A percentile compares a stretch with the other conserved stretches of the same genome.
phyloP scores from a whole-genome alignment of 2,888 invertebrate species.

The Laspeyria flexula region DNA sequence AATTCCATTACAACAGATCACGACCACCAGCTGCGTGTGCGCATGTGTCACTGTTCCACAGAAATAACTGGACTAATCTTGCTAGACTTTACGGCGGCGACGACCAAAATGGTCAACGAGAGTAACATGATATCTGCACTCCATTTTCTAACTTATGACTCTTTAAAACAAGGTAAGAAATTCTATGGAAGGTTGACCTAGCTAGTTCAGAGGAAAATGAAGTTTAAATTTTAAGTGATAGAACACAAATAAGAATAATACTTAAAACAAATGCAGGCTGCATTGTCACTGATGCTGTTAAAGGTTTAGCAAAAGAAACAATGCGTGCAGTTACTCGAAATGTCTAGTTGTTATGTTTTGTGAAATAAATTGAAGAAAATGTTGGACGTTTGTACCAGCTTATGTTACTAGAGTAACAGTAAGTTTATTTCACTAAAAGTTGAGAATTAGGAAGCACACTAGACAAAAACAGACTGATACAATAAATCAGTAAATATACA shows the following conservation, averaged over 20 bases:
- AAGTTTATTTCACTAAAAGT: slow-evolving; percentile 17
- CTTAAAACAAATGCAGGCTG: slow-evolving; percentile 19
- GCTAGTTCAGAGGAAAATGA: slow-evolving; percentile 16
- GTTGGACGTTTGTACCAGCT: slow-evolving; percentile 35
- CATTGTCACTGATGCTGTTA: slow-evolving; percentile 47
- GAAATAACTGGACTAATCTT: slow-evolving; percentile 60
- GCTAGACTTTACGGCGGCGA: slow-evolving; percentile 63
- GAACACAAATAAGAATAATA: slow-evolving; percentile 10
- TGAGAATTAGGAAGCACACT: neutral
- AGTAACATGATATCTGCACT: slow-evolving; percentile 25
- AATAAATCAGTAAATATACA: too few species aligned
- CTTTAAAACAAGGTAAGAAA: slow-evolving; percentile 23
- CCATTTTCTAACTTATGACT: slow-evolving; percentile 26
- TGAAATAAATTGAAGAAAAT: slow-evolving; percentile 38
- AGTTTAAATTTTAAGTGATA: slow-evolving; percentile 17
- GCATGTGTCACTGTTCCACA: slow-evolving; percentile 63
- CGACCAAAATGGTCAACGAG: slow-evolving; percentile 56
- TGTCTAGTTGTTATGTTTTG: slow-evolving; percentile 35
- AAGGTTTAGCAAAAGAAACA: slow-evolving; percentile 44
- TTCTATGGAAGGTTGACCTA: slow-evolving; percentile 13
- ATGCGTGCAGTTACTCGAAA: slow-evolving; percentile 34
- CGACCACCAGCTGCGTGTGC: slow-evolving; percentile 60
- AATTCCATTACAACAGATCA: slow-evolving; percentile 64
- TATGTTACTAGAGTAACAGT: slow-evolving; percentile 11
- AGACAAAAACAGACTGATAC: neutral